Conservation (phyloP, 2,888 invertebrate genomes). For the Cylindroiulus punctatus region DNA sequence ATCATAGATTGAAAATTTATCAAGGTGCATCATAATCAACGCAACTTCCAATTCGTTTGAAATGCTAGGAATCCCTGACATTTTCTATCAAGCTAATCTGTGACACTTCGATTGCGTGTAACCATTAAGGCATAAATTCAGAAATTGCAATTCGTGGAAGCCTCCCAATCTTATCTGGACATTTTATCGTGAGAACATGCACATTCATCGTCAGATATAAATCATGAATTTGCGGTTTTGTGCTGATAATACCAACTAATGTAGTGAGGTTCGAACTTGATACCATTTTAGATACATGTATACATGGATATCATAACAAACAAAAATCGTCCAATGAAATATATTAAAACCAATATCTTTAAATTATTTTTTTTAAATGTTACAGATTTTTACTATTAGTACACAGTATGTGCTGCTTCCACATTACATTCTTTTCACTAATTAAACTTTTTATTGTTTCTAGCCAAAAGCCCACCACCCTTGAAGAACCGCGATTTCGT, state of each 20-base stretch:
- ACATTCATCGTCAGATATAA: background rate
- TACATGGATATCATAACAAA: too few relatives aligned
- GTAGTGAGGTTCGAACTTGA: background rate
- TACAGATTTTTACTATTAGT: too few relatives aligned
- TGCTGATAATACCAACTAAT: background rate
- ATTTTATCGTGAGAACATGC: background rate
- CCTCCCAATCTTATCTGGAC: background rate
- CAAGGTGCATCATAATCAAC: too few relatives aligned
- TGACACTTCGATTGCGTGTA: too few relatives aligned
- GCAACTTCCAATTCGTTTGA: too few relatives aligned
- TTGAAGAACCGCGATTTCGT: conserved; percentile 92
- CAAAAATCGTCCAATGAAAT: too few relatives aligned
- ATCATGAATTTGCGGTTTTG: background rate
- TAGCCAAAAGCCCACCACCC: conserved; percentile 87
- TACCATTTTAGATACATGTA: background rate
- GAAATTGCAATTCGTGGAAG: background rate
- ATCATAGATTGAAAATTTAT: too few relatives aligned
- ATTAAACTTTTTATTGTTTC: conserved; percentile 59
- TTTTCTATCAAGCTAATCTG: too few relatives aligned
- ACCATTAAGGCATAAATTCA: background rate
- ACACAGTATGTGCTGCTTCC: too few relatives aligned
- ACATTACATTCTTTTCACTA: background rate
- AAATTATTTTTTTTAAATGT: too few relatives aligned
- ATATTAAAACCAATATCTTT: too few relatives aligned
- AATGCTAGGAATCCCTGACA: too few relatives aligned